phyloP scores from a whole-genome alignment of 2,113 vertebrate species.

The Indicator indicator region DNA sequence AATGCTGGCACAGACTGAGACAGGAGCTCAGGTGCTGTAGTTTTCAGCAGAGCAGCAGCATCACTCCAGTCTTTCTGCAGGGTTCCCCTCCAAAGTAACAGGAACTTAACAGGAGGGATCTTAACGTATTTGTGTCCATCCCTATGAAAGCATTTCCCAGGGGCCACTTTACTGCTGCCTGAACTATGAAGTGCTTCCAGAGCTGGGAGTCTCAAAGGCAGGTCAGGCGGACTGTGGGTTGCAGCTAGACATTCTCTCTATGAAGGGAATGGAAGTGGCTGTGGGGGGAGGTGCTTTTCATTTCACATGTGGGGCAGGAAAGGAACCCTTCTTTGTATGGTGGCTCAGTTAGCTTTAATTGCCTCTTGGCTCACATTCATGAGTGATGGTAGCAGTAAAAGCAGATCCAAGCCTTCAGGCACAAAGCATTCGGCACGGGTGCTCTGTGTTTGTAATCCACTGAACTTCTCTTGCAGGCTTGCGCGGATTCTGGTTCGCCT shows the following conservation, averaged over 20 bases:
- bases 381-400: neutral
- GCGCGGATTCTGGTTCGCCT: slow-evolving; percentile 95
- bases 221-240: neutral
- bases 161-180: neutral
- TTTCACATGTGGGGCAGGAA: neutral
- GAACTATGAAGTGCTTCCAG: neutral
- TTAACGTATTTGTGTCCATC: neutral
- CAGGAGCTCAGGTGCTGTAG: neutral
- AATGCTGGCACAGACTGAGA: neutral
- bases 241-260: neutral
- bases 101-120: neutral
- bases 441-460: neutral
- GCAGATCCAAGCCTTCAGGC: neutral
- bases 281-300: neutral
- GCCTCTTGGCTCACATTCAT: neutral
- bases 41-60: neutral
- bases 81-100: neutral
- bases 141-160: neutral
- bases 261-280: neutral
- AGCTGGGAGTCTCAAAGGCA: neutral
- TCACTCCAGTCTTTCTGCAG: neutral
- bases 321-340: neutral
- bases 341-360: neutral
- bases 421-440: neutral
- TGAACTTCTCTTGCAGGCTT: slow-evolving; percentile 79